These are phyloP conservation scores for Varecia variegata DNA, from an alignment of 2,797 vertebrate species.

Conservation along the genomic window DNA sequence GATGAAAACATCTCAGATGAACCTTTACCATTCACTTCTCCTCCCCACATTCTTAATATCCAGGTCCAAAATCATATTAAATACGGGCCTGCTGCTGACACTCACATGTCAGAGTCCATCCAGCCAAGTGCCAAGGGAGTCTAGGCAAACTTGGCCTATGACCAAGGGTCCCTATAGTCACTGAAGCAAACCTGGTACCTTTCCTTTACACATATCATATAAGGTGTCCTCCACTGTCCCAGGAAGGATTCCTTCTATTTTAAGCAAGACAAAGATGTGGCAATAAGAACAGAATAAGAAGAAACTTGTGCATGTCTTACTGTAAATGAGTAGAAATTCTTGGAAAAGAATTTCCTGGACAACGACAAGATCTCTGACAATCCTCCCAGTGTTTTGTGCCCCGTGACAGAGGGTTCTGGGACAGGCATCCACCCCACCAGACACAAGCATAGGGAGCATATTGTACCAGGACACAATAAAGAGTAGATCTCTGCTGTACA, in stretches of 20 bases:
- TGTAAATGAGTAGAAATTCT: not conserved
- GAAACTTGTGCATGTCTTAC: not conserved
- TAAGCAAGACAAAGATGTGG: not conserved
- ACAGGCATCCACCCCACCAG: not conserved
- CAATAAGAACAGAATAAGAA: not conserved
- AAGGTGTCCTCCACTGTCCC: not conserved
- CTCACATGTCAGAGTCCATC: not conserved
- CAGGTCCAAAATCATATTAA: not conserved
- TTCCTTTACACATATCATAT: not conserved
- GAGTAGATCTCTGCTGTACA: not conserved
- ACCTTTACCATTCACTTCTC: not conserved
- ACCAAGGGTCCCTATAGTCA: not conserved
- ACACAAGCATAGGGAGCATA: not conserved
- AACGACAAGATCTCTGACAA: not conserved
- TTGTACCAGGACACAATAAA: not conserved
- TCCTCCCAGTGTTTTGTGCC: not conserved
- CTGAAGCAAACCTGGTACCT: not conserved
- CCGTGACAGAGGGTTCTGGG: not conserved
- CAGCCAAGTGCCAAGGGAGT: not conserved
- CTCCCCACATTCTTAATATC: not conserved
- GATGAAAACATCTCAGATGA: not conserved
- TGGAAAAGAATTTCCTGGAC: not conserved
- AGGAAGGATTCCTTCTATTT: not conserved
- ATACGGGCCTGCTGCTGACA: not conserved
- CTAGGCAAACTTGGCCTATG: not conserved